Evolutionary conservation across 2,113 vertebrate genomes (phyloP), one percentile per base, ranked within the genome.

Genomic region (Amazona guildingii): DNA sequence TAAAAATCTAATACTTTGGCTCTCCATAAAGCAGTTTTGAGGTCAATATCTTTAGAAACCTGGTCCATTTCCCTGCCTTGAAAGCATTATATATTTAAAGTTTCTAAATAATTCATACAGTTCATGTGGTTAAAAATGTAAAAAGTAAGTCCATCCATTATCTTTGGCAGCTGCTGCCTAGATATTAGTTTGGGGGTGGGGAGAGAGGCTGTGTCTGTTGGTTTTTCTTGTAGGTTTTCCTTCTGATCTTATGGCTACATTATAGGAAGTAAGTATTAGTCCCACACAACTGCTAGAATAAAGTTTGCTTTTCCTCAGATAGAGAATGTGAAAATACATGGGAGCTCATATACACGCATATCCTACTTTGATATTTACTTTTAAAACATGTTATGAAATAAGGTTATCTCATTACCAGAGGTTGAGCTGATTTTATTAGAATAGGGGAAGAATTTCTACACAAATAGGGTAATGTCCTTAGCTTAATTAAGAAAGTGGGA

Each of bases 31-130:
- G 87, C 97, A 98, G 96, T 98, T 97, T 97, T 94, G 86, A 97
- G 97, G 96, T 97, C 96, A 97, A 97, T 98, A 97, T 97, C 96
- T 95, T 97, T 96, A 97, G 94, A 97, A 98, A 97, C 49, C 43
- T 70, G 55, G 90, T 96, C 93, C 94, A 97, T 98, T 98, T 98
- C 86, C 91, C 43, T 97, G 84, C 91, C 97, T 97, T 98, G 96
- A 98, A 97, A 98, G 75, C 96, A 97, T 97, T 98, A 97, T 97
- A 97, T 97, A 98, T 98, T 97, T 98, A 97, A 98, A 59, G 81
- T 96, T 97, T 96, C 86, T 98, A 95, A 98, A 98, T 98, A 98
- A 98, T 98, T 98, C 83, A 98, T 98, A 62, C 51, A 92, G 90
- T 86, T 80, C 90, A 63, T 97, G 97, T 85, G 83, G 92, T 97